phyloP scores from a whole-genome alignment of 2,888 invertebrate genomes.

The Sesia apiformis region DNA sequence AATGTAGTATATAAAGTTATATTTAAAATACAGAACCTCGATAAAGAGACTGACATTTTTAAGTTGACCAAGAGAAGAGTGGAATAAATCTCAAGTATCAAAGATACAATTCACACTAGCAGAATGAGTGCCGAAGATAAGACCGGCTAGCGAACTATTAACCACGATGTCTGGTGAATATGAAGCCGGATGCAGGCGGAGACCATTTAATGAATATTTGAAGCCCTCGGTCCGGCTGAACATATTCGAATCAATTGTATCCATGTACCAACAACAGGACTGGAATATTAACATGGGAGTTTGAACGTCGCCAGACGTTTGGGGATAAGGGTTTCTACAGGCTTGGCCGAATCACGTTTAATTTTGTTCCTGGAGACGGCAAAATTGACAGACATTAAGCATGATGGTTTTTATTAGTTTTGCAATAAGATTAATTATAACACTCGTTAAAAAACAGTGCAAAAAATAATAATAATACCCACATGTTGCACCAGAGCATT shows the following conservation, averaged over 20 bases:
- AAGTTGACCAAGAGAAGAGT: too few species aligned
- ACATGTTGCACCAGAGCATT: too few species aligned
- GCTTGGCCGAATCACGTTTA: not conserved
- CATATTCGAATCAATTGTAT: constrained; percentile 51
- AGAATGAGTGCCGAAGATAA: constrained; percentile 57
- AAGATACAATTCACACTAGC: constrained; percentile 15
- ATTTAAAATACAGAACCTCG: too few species aligned
- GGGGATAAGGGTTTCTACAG: not conserved
- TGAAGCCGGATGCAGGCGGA: constrained; percentile 37
- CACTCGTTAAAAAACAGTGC: too few species aligned
- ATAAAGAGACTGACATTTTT: too few species aligned
- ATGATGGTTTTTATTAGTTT: too few species aligned
- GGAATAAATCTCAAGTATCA: too few species aligned
- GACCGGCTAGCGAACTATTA: constrained; percentile 54
- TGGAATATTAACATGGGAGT: constrained; percentile 13
- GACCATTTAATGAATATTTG: constrained; percentile 62
- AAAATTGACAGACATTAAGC: too few species aligned
- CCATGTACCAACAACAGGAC: constrained; percentile 15
- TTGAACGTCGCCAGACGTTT: not conserved
- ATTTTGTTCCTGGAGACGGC: too few species aligned
- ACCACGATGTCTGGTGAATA: constrained; percentile 56
- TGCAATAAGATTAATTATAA: too few species aligned
- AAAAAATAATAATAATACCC: too few species aligned
- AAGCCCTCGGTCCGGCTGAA: constrained; percentile 39
- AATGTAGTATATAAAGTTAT: too few species aligned